A percentile compares a stretch with the other conserved stretches of the same genome.
These are phyloP conservation scores for Cranoglanis bouderius DNA, from an alignment of 2,113 vertebrate genomes.

Conservation along the genomic window DNA sequence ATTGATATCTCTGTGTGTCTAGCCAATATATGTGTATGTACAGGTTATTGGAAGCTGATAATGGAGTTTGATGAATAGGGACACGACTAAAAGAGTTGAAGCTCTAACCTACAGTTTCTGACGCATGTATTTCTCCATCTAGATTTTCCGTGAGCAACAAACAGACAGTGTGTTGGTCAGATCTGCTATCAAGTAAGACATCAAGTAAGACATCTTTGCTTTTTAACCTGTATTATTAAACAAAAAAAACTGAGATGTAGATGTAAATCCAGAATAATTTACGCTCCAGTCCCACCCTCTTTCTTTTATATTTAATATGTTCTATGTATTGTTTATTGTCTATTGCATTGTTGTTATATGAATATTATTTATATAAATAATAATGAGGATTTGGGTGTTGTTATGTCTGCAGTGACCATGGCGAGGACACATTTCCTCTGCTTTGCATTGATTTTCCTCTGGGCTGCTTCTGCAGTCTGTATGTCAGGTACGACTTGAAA, in stretches of 20 bases:
- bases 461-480: slow-evolving; percentile 53
- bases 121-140: not conserved
- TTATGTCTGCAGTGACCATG: slow-evolving; percentile 58
- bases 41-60: not conserved
- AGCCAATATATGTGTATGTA: not conserved
- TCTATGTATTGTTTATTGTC: not conserved
- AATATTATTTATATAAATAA: not conserved
- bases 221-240: not conserved
- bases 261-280: not conserved
- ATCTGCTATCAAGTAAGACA: slow-evolving; percentile 32
- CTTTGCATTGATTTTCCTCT: slow-evolving; percentile 51
- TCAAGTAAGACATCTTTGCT: not conserved
- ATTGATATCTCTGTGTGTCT: not conserved
- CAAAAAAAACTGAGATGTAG: too few species aligned
- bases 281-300: not conserved
- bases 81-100: not conserved
- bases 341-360: not conserved
- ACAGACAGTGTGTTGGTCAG: not conserved
- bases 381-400: not conserved
- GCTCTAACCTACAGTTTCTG: not conserved
- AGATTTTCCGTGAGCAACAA: slow-evolving; percentile 10
- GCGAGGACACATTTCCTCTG: slow-evolving; percentile 58
- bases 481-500: slow-evolving; percentile 63
- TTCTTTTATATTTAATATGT: not conserved
- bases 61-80: not conserved